These are phyloP conservation scores for Scrobipalpa atriplicella DNA, from an alignment of 2,888 invertebrate genomes.

Conservation along the genomic window DNA sequence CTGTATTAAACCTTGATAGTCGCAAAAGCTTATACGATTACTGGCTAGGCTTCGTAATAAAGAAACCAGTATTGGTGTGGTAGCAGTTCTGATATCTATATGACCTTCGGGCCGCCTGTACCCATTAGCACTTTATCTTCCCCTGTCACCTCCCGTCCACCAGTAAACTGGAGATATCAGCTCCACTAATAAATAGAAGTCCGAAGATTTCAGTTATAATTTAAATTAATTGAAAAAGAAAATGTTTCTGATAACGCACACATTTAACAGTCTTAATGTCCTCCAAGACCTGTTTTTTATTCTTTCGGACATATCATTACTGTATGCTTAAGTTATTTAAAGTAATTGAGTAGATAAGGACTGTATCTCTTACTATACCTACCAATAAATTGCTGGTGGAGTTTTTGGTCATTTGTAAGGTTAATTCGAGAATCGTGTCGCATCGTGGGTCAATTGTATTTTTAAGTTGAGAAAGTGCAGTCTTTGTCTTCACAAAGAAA, in stretches of 20 bases:
- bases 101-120: slow-evolving; percentile 39
- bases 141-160: slow-evolving; percentile 51
- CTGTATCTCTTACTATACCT: slow-evolving; percentile 53
- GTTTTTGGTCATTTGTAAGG: slow-evolving; percentile 49
- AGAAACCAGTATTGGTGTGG: slow-evolving; percentile 29
- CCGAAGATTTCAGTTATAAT: slow-evolving; percentile 56
- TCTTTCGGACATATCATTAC: slow-evolving; percentile 48
- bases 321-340: slow-evolving; percentile 64
- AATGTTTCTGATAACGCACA: slow-evolving; percentile 57
- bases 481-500: slow-evolving; percentile 55
- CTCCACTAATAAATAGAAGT: slow-evolving; percentile 58
- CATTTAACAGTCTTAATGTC: slow-evolving; percentile 55
- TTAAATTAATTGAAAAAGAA: slow-evolving; percentile 60
- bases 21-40: background rate
- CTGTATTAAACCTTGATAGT: background rate
- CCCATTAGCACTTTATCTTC: slow-evolving; percentile 51
- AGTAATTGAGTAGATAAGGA: slow-evolving; percentile 67
- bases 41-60: slow-evolving; percentile 5
- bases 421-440: slow-evolving; percentile 58
- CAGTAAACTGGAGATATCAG: slow-evolving; percentile 44
- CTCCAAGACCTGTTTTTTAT: slow-evolving; percentile 47
- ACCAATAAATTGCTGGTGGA: slow-evolving; percentile 56
- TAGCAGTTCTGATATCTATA: slow-evolving; percentile 46
- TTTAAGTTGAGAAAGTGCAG: slow-evolving; percentile 54
- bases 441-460: slow-evolving; percentile 49